Evolutionary conservation across 2,888 invertebrate genomes (phyloP).

Genomic region (Caenorhabditis virilis): DNA sequence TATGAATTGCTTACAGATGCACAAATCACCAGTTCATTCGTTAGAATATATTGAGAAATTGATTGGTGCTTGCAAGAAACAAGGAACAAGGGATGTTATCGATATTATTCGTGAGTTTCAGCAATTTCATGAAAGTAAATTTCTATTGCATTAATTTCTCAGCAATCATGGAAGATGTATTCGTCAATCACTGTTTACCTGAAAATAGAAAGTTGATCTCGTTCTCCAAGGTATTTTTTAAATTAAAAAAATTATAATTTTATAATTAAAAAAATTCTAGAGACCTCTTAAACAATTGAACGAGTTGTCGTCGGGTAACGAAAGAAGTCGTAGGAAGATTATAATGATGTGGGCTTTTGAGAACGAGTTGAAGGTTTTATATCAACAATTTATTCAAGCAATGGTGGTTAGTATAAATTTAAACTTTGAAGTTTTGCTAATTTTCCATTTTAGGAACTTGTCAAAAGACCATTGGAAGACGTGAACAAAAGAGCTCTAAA

Average conservation of each 20-base stretch:
- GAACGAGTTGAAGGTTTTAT: conserved; percentile 81
- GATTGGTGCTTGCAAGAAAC: conserved; percentile 80
- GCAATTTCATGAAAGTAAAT: background rate
- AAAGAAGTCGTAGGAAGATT: conserved; percentile 70
- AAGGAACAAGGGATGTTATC: conserved; percentile 75
- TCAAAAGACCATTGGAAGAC: conserved; percentile 80
- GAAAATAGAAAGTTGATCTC: conserved; percentile 76
- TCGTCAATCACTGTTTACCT: conserved; percentile 76
- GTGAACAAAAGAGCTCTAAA: conserved; percentile 81
- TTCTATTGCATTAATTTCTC: conserved; percentile 64
- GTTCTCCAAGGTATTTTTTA: no score
- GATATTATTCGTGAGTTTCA: conserved; percentile 73
- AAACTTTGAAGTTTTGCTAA: background rate
- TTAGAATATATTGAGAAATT: conserved; percentile 77
- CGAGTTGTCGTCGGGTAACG: conserved; percentile 74
- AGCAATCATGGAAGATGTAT: conserved; percentile 82
- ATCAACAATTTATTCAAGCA: conserved; percentile 77
- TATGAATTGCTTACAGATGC: conserved; percentile 21
- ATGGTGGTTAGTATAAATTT: conserved; percentile 72
- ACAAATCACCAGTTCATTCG: conserved; percentile 75
- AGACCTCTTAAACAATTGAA: conserved; percentile 69
- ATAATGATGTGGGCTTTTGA: conserved; percentile 82
- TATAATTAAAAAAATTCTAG: no score
- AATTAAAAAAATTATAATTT: no score
- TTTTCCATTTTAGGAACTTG: conserved; percentile 61